Conservation (phyloP, 1,140 invertebrate genomes). For the Neodiprion virginianus region DNA sequence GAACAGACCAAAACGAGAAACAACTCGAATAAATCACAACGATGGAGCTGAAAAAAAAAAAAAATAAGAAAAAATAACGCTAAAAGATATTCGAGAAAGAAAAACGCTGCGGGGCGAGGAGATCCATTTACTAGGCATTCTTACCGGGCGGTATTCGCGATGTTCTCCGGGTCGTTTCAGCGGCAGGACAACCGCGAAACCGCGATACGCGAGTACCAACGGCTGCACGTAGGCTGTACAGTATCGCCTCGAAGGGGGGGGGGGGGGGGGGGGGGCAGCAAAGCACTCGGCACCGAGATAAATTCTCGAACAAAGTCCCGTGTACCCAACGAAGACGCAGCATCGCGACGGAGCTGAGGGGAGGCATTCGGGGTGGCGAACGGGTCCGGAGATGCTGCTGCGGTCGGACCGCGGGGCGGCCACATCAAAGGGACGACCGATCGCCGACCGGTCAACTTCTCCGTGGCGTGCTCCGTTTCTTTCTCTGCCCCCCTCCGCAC, state of each 20-base stretch:
- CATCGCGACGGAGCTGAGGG: not conserved
- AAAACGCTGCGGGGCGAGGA: not conserved
- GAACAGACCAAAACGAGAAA: no score
- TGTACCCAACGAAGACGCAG: not conserved
- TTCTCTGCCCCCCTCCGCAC: not conserved
- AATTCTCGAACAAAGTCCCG: not conserved
- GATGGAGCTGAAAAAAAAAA: no score
- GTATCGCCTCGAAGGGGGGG: not conserved
- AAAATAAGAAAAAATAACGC: no score
- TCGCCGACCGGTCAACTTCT: not conserved
- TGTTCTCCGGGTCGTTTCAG: not conserved
- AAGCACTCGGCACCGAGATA: not conserved
- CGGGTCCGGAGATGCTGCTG: conserved; percentile 19
- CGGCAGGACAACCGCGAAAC: not conserved
- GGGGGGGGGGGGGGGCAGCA: not conserved
- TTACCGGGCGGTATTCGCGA: not conserved
- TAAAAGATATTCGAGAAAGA: not conserved
- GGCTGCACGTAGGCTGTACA: no score
- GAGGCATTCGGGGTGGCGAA: conserved; percentile 10
- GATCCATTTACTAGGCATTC: not conserved
- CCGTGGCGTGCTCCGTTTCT: conserved; percentile 6
- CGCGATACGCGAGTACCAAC: not conserved
- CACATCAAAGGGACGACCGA: not conserved
- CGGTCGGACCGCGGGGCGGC: not conserved
- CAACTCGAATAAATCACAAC: no score